These are phyloP conservation scores for Coleophora deauratella DNA, from an alignment of 2,888 invertebrate species.

Conservation along the genomic window DNA sequence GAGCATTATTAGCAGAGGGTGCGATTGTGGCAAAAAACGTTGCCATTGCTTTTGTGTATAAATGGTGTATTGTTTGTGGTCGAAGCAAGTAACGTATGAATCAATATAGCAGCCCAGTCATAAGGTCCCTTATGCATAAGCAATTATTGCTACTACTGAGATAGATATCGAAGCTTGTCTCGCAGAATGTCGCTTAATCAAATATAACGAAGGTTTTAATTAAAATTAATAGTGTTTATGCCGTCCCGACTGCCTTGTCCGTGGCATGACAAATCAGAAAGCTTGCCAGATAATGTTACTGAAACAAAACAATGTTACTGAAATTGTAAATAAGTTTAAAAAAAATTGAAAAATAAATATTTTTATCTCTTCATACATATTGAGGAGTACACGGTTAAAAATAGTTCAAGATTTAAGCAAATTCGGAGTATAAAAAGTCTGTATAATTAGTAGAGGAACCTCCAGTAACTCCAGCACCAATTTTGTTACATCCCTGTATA, in stretches of 20 bases:
- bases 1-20: conserved; percentile 53
- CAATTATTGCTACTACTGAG: conserved; percentile 1
- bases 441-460: too few species aligned
- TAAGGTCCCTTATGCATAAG: too few species aligned
- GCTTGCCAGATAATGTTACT: neutral
- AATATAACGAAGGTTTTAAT: conserved; percentile 34
- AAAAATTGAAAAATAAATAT: too few species aligned
- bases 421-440: too few species aligned
- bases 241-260: conserved; percentile 1
- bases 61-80: conserved; percentile 30
- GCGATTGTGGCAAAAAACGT: conserved; percentile 52
- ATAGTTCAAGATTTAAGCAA: too few species aligned
- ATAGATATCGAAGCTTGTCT: conserved; percentile 7
- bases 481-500: too few species aligned
- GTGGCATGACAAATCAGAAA: neutral
- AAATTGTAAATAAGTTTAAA: too few species aligned
- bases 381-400: too few species aligned
- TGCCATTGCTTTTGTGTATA: conserved; percentile 24
- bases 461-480: too few species aligned
- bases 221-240: conserved; percentile 34
- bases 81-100: conserved; percentile 12
- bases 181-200: conserved; percentile 33
- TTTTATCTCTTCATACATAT: too few species aligned
- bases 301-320: too few species aligned
- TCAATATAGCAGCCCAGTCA: too few species aligned